Evolutionary conservation across 2,888 invertebrate genomes (phyloP), one percentile per base, ranked within the genome.

Genomic region (Trachelus tabidus): DNA sequence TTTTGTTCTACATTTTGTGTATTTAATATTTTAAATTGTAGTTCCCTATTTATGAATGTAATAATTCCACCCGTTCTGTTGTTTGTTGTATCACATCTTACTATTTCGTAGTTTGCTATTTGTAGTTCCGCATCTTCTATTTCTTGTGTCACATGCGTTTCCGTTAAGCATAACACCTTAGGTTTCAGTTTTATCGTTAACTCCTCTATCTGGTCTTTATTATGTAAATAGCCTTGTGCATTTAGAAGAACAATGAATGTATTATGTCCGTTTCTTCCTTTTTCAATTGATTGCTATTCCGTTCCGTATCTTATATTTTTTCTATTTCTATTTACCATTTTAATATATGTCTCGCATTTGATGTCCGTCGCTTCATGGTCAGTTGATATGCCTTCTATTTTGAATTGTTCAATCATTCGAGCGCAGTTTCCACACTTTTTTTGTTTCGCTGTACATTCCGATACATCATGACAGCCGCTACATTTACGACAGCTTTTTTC

Each of bases 291-390:
- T 77, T 79, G 75, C 75, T 74, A 76, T 76, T 69, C 74, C 6
- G 4, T 69, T 69, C 69, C 30, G 34, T 75, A 71, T 33, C 35
- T 3, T n/a, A 76, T 79, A 34, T 76, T 79, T 9, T 73, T 76
- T 11, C 31, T 40, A 31, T 75, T 75, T 68, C 69, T 76, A 31
- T 76, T 76, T 68, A 78, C 15, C 23, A 75, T 69, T 76, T 78
- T 75, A 68, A 73, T 69, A 37, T 75, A 78, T 11, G 34, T 68
- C 35, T 69, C 76, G 37, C 78, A 80, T 12, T 33, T 31, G 71
- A 76, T 76, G 31, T 79, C 74, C n/a, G 73, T 79, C 1, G 76
- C 79, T 35, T 75, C 69, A 35, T 80, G 77, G 3, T 76, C 73
- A 1, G 33, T 75, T 15, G 68, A 34, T 23, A 77, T 34, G 6